These are phyloP conservation scores for Bombus consobrinus DNA, from an alignment of 1,140 invertebrate genomes.

Conservation along the genomic window DNA sequence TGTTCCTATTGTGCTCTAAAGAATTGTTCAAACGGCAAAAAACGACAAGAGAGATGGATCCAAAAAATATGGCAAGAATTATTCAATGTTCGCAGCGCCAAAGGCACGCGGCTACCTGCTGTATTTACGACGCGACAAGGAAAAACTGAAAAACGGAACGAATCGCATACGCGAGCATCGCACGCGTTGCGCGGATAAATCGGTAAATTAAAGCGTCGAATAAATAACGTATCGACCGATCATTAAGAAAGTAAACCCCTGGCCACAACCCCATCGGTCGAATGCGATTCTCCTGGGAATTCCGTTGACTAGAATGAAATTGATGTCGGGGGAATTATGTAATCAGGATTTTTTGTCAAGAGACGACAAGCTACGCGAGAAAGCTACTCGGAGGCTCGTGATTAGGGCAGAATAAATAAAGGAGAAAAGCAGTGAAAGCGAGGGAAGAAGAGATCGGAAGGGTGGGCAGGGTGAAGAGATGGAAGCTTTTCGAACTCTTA, in stretches of 20 bases:
- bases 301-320: constrained; percentile 22
- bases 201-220: neutral
- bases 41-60: neutral
- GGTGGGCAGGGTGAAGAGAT: constrained; percentile 39
- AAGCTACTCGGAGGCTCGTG: constrained; percentile 61
- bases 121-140: neutral
- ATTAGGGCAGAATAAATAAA: constrained; percentile 68
- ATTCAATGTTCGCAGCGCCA: neutral
- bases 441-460: neutral
- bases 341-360: constrained; percentile 38
- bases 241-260: neutral
- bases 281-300: neutral
- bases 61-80: neutral
- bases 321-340: constrained; percentile 31
- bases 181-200: neutral
- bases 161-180: too few relatives aligned
- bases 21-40: neutral
- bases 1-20: neutral
- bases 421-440: constrained; percentile 27
- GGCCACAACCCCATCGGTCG: neutral
- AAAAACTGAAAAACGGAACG: too few relatives aligned
- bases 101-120: neutral
- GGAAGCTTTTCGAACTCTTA: constrained; percentile 75
- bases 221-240: constrained; percentile 12
- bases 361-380: constrained; percentile 45